Percentiles rank a stretch among this genome's conserved stretches.
These are phyloP conservation scores for Conops quadrifasciatus DNA, from an alignment of 2,888 invertebrate genomes.

Conservation along the genomic window DNA sequence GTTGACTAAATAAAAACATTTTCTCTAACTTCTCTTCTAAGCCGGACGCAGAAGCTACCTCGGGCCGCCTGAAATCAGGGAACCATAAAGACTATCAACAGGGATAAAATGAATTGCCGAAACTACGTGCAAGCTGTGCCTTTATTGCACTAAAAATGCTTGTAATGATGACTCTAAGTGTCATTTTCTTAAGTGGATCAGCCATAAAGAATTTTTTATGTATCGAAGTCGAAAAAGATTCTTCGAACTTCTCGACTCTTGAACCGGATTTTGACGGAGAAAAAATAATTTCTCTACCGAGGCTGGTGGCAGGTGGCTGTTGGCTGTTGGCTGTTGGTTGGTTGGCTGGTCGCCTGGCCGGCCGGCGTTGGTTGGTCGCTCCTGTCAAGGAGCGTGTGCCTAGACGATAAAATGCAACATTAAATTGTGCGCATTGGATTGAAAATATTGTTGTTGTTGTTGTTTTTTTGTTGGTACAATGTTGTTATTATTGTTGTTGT, in stretches of 20 bases:
- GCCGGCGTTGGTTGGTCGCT: neutral
- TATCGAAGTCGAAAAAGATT: conserved; percentile 49
- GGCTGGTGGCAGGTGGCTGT: conserved; percentile 13
- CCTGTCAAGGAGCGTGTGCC: conserved; percentile 43
- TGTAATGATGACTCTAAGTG: conserved; percentile 66
- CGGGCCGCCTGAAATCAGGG: neutral
- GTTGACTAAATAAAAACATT: no score
- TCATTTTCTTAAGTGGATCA: conserved; percentile 65
- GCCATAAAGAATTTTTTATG: conserved; percentile 63
- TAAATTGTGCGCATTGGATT: conserved; percentile 61
- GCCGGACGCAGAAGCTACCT: no score
- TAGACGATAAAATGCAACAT: conserved; percentile 63
- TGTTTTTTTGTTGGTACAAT: neutral
- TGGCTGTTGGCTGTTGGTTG: neutral
- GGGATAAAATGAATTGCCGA: conserved; percentile 63
- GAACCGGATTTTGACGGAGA: neutral
- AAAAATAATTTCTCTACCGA: conserved; percentile 6
- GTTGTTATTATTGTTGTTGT: no score
- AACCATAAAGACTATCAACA: conserved; percentile 40
- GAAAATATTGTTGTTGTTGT: conserved; percentile 36
- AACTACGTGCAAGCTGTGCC: conserved; percentile 66
- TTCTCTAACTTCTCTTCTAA: no score
- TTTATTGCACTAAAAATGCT: conserved; percentile 65
- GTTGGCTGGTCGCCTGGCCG: no score
- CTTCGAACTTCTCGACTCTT: conserved; percentile 2